A percentile compares a stretch with the other conserved stretches of the same genome.
phyloP scores from a whole-genome alignment of 2,113 vertebrate species.

The Butorides virescens region DNA sequence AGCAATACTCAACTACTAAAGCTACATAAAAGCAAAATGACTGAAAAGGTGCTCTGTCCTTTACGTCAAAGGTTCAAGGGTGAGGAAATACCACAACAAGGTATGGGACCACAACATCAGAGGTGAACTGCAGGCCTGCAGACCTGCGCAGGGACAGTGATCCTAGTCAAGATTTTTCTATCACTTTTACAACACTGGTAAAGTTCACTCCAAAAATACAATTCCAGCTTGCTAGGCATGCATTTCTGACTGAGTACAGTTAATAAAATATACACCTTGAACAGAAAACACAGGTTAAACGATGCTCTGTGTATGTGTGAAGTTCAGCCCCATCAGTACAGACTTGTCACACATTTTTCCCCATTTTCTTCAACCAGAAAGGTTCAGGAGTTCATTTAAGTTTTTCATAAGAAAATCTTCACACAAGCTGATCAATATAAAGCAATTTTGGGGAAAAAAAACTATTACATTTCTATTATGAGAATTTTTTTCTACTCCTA shows the following conservation, averaged over 20 bases:
- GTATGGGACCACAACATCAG: background rate
- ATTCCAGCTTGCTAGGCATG: background rate
- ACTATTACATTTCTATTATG: background rate
- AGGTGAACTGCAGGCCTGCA: background rate
- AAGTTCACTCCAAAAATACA: background rate
- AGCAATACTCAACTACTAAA: background rate
- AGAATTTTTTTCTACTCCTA: background rate
- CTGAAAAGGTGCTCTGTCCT: background rate
- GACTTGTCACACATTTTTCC: background rate
- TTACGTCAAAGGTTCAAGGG: background rate
- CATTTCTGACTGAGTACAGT: background rate
- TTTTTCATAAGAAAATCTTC: background rate
- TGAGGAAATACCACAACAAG: background rate
- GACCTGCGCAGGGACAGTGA: fast-evolving
- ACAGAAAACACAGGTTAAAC: background rate
- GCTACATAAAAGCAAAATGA: background rate
- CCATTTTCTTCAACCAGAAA: background rate
- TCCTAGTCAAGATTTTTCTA: background rate
- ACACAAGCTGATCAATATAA: background rate
- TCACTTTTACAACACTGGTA: background rate
- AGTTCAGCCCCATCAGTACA: background rate
- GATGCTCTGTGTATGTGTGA: background rate
- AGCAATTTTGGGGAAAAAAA: background rate
- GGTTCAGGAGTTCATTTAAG: background rate
- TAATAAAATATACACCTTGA: background rate